Evolutionary conservation across 2,797 vertebrate genomes (phyloP).

Genomic region (Dendrocincla fuliginosa): DNA sequence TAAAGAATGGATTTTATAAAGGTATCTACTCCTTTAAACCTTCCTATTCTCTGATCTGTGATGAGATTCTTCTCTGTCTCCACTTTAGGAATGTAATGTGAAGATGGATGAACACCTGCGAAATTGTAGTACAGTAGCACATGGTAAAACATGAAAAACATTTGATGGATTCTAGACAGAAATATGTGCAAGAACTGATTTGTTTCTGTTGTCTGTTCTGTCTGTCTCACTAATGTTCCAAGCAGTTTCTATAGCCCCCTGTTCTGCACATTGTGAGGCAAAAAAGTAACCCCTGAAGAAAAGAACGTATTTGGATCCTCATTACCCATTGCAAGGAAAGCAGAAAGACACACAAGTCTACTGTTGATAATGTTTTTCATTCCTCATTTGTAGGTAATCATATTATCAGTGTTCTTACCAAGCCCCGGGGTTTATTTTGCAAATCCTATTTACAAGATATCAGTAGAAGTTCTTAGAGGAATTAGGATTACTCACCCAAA

Average conservation of each 20-base stretch:
- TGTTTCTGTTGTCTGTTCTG: background rate
- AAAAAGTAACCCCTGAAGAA: background rate
- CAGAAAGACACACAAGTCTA: background rate
- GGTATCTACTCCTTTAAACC: background rate
- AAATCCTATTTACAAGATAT: background rate
- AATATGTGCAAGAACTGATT: background rate
- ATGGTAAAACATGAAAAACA: background rate
- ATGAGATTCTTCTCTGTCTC: background rate
- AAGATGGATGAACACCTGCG: background rate
- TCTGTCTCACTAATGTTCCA: background rate
- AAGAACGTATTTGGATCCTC: background rate
- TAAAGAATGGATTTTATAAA: background rate
- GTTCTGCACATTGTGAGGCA: background rate
- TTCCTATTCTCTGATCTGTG: background rate
- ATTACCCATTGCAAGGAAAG: background rate
- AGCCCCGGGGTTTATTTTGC: background rate
- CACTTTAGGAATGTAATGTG: background rate
- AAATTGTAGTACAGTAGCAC: background rate
- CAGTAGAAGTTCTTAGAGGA: background rate
- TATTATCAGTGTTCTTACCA: background rate
- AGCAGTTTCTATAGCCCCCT: background rate
- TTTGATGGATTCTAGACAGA: background rate
- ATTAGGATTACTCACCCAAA: background rate
- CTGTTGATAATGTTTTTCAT: background rate
- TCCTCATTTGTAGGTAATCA: background rate